A percentile compares a stretch with the other conserved stretches of the same genome.
These are phyloP conservation scores for Chiloscyllium plagiosum DNA, from an alignment of 2,113 vertebrate genomes.

Conservation along the genomic window DNA sequence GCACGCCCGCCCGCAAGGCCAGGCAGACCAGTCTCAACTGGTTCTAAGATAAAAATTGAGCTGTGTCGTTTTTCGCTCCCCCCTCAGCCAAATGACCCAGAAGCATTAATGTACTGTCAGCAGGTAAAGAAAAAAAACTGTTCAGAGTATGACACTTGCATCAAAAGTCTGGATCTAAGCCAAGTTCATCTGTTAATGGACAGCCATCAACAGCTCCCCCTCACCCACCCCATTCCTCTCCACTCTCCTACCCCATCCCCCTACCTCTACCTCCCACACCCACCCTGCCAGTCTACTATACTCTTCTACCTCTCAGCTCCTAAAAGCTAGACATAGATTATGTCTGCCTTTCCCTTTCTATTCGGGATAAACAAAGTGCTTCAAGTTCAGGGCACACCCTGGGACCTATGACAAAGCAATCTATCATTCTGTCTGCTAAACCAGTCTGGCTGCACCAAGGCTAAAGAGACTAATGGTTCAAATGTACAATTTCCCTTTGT, in stretches of 20 bases:
- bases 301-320: conserved; percentile 74
- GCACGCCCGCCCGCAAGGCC: conserved; percentile 59
- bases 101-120: conserved; percentile 75
- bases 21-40: conserved; percentile 84
- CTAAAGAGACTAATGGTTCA: conserved; percentile 67
- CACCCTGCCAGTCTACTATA: conserved; percentile 48
- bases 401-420: conserved; percentile 99
- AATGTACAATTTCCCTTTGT: conserved; percentile 79
- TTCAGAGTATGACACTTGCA: conserved; percentile 72
- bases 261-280: conserved; percentile 38
- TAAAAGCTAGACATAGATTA: conserved; percentile 80
- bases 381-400: conserved; percentile 99
- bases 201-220: conserved; percentile 61
- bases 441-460: conserved; percentile 78
- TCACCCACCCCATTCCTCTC: conserved; percentile 47
- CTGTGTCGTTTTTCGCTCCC: conserved; percentile 56
- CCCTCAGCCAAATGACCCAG: conserved; percentile 72
- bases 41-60: conserved; percentile 66
- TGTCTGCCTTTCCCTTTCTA: conserved; percentile 80
- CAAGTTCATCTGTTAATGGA: conserved; percentile 99
- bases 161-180: conserved; percentile 83
- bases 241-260: conserved; percentile 46
- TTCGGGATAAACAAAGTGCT: conserved; percentile 99
- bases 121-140: conserved; percentile 64
- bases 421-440: conserved; percentile 95